Evolutionary conservation across 1,140 invertebrate genomes (phyloP).

Genomic region (Helicorthomorpha holstii): DNA sequence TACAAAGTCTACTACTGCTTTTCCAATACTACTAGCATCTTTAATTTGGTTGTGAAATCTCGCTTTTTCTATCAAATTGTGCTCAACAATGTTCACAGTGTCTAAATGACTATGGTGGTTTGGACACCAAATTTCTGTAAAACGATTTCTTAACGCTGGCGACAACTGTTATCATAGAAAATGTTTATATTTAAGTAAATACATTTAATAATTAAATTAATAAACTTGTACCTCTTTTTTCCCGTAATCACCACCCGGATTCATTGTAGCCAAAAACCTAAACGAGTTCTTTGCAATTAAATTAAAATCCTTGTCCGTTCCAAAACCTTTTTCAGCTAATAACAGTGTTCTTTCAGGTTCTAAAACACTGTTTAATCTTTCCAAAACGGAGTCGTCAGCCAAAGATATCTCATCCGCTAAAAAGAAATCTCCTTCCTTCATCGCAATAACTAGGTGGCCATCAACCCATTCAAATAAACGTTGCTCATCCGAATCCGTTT

Average conservation of each 20-base stretch:
- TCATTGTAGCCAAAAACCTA: conserved; percentile 95
- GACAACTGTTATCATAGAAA: conserved; percentile 46
- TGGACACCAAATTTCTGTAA: conserved; percentile 98
- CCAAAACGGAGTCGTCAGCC: conserved; percentile 95
- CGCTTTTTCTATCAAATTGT: conserved; percentile 44
- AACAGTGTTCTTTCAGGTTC: conserved; percentile 84
- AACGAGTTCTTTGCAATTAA: conserved; percentile 61
- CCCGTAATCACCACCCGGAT: conserved; percentile 97
- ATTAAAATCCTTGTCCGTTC: conserved; percentile 21
- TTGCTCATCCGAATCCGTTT: conserved; percentile 9
- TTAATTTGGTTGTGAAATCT: conserved; percentile 35
- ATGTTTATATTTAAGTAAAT: background rate
- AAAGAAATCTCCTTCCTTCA: conserved; percentile 73
- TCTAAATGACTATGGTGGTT: conserved; percentile 46
- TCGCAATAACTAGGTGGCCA: conserved; percentile 80
- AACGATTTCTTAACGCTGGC: conserved; percentile 88
- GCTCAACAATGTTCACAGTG: conserved; percentile 56
- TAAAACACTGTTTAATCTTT: conserved; percentile 82
- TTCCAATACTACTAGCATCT: conserved; percentile 39
- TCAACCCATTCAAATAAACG: conserved; percentile 95
- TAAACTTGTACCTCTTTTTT: conserved; percentile 67
- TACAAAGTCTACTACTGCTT: conserved; percentile 56
- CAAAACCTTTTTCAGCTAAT: conserved; percentile 66
- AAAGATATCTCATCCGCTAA: conserved; percentile 98
- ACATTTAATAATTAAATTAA: background rate